Evolutionary conservation across 2,797 vertebrate genomes (phyloP).

Genomic region (Brachyrhaphis roseni): DNA sequence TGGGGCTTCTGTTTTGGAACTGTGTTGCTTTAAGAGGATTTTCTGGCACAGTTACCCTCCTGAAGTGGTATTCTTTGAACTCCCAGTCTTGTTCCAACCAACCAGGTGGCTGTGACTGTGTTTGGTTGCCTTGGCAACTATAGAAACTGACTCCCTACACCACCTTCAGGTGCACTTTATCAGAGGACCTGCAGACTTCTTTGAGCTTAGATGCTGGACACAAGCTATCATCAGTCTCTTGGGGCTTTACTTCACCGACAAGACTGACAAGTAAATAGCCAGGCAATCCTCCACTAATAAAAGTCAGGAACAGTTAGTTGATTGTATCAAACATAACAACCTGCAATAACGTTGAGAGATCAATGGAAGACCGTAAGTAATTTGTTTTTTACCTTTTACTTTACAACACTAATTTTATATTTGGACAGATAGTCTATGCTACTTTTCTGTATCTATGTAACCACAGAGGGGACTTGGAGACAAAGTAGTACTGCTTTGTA

Average conservation of each 20-base stretch:
- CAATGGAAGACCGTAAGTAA: background rate
- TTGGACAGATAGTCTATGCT: background rate
- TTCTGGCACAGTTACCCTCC: constrained; percentile 50
- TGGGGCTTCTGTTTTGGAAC: constrained; percentile 48
- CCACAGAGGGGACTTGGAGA: background rate
- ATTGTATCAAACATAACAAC: background rate
- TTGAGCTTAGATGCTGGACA: constrained; percentile 20
- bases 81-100: constrained; percentile 43
- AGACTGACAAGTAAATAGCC: constrained; percentile 8
- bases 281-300: background rate
- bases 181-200: constrained; percentile 66
- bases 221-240: constrained; percentile 48
- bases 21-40: constrained; percentile 45
- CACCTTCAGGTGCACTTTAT: constrained; percentile 70
- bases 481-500: background rate
- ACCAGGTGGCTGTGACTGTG: constrained; percentile 65
- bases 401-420: background rate
- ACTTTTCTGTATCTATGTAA: background rate
- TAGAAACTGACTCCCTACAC: constrained; percentile 40
- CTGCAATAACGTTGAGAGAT: background rate
- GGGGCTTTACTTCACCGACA: constrained; percentile 47
- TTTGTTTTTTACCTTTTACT: background rate
- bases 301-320: background rate
- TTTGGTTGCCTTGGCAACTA: constrained; percentile 64
- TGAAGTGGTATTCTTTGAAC: constrained; percentile 60